Percentiles rank a stretch among this genome's conserved stretches.
Conservation (phyloP, 2,888 invertebrate species). For the Polydrusus pterygomalis region DNA sequence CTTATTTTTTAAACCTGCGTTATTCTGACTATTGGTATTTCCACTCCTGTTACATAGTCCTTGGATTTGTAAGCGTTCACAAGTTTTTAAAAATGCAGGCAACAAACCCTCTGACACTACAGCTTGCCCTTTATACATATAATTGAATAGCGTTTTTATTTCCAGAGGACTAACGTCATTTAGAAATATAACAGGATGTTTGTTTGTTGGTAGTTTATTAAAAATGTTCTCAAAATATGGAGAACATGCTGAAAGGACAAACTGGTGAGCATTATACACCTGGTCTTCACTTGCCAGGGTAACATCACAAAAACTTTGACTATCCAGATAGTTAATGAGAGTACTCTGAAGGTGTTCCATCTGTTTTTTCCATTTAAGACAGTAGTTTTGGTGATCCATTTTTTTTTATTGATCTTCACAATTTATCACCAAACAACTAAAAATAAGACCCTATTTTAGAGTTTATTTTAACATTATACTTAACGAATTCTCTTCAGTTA, state of each 20-base stretch:
- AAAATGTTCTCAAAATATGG: slow-evolving; percentile 34
- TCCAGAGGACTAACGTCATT: slow-evolving; percentile 20
- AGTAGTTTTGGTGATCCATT: slow-evolving; percentile 16
- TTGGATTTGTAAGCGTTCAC: slow-evolving; percentile 32
- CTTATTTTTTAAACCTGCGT: neutral
- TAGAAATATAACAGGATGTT: slow-evolving; percentile 23
- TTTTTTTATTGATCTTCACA: neutral
- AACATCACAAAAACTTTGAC: slow-evolving; percentile 34
- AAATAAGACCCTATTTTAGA: slow-evolving; percentile 16
- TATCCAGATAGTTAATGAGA: neutral
- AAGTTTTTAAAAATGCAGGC: slow-evolving; percentile 24
- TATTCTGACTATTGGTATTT: neutral
- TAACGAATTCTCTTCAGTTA: too few species aligned
- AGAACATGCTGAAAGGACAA: slow-evolving; percentile 38
- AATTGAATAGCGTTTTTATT: slow-evolving; percentile 25
- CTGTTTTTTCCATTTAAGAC: slow-evolving; percentile 22
- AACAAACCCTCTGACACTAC: slow-evolving; percentile 15
- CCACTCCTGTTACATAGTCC: slow-evolving; percentile 14
- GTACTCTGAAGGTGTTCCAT: slow-evolving; percentile 4
- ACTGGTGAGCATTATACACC: slow-evolving; percentile 35
- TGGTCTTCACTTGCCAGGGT: slow-evolving; percentile 11
- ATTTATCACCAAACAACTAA: slow-evolving; percentile 13
- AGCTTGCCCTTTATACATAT: slow-evolving; percentile 34
- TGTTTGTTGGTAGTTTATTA: neutral
- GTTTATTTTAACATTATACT: too few species aligned